Evolutionary conservation across 2,113 vertebrate species (phyloP).

Genomic region (Muntiacus reevesi): DNA sequence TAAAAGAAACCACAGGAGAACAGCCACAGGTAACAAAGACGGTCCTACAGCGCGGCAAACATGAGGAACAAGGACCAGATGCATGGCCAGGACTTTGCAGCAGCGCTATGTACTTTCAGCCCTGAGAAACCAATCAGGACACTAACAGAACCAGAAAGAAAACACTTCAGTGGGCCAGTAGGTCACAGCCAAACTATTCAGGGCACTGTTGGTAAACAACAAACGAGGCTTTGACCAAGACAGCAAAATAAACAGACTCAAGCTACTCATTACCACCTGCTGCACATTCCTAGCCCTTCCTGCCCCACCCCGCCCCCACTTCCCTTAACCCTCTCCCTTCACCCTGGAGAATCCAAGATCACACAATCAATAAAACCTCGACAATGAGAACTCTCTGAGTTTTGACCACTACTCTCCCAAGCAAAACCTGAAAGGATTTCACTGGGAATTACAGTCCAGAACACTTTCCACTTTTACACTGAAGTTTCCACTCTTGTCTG

Average conservation of each 20-base stretch:
- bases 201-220: slow-evolving; percentile 38
- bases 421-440: background rate
- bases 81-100: background rate
- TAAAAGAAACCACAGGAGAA: background rate
- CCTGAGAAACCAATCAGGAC: background rate
- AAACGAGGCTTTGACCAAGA: background rate
- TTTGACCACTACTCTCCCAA: background rate
- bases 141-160: background rate
- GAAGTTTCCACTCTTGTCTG: background rate
- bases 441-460: background rate
- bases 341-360: background rate
- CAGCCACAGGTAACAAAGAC: background rate
- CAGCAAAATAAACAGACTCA: background rate
- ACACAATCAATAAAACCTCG: background rate
- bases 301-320: background rate
- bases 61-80: background rate
- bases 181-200: slow-evolving; percentile 11
- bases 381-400: background rate
- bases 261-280: slow-evolving; percentile 41
- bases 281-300: slow-evolving; percentile 17
- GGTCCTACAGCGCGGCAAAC: background rate
- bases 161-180: slow-evolving; percentile 40
- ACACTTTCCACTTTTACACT: background rate
- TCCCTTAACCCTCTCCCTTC: background rate
- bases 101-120: background rate